Evolutionary conservation across 1,140 invertebrate species (phyloP).

Genomic region (Bradynema listronoti): DNA sequence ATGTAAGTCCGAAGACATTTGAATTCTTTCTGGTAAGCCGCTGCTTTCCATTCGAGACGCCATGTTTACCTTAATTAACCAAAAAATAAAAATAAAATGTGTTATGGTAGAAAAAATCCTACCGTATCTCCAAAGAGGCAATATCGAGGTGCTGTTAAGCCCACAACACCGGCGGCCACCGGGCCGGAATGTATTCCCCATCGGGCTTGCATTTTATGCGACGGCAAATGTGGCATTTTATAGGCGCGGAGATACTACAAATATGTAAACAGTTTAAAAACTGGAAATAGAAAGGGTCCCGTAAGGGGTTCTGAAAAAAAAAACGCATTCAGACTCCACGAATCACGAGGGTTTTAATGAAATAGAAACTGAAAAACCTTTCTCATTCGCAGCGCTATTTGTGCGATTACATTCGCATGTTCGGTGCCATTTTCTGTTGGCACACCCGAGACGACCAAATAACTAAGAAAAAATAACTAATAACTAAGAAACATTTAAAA

Average conservation of each 20-base stretch:
- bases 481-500: neutral
- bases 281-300: neutral
- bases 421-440: constrained; percentile 70
- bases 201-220: constrained; percentile 67
- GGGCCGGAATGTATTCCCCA: constrained; percentile 60
- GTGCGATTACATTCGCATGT: constrained; percentile 65
- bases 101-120: constrained; percentile 53
- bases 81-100: neutral
- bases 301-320: neutral
- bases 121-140: constrained; percentile 79
- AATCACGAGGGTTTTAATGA: too few species aligned
- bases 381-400: constrained; percentile 76
- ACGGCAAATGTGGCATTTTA: constrained; percentile 47
- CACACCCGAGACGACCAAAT: constrained; percentile 76
- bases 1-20: constrained; percentile 24
- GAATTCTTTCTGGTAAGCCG: constrained; percentile 63
- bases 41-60: constrained; percentile 77
- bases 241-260: constrained; percentile 45
- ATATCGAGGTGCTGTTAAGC: constrained; percentile 57
- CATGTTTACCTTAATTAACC: constrained; percentile 16
- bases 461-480: constrained; percentile 58
- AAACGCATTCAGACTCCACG: too few species aligned
- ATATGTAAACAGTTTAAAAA: neutral
- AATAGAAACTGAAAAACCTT: constrained; percentile 38
- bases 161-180: constrained; percentile 59